Conservation (phyloP, 2,797 vertebrate species). For the Schizothorax lantsangensis region DNA sequence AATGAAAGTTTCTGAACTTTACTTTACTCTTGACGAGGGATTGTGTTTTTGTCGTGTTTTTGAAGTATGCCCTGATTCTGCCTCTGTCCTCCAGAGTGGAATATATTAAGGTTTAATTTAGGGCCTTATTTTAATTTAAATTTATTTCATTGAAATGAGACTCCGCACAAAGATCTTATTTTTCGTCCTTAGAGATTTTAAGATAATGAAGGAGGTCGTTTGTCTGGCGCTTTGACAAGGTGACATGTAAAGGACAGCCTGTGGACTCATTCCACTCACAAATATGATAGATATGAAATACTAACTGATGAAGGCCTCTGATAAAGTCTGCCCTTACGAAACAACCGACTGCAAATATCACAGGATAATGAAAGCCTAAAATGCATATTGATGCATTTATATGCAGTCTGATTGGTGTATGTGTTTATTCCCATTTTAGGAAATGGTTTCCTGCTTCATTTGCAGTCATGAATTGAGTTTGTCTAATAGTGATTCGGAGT, state of each 20-base stretch:
- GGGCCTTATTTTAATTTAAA: conserved; percentile 61
- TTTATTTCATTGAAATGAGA: conserved; percentile 56
- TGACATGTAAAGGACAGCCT: conserved; percentile 56
- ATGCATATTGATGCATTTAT: conserved; percentile 7
- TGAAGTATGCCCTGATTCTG: conserved; percentile 61
- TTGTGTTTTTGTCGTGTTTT: conserved; percentile 59
- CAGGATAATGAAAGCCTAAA: neutral
- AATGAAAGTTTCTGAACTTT: neutral
- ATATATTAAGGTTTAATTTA: conserved; percentile 59
- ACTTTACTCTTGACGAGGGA: conserved; percentile 23
- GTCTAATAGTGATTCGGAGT: conserved; percentile 66
- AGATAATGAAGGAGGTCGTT: conserved; percentile 65
- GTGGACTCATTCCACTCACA: conserved; percentile 46
- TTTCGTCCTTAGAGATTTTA: conserved; percentile 60
- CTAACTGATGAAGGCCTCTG: conserved; percentile 53
- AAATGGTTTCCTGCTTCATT: conserved; percentile 20
- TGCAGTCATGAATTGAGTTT: neutral
- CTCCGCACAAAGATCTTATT: conserved; percentile 35
- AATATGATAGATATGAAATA: conserved; percentile 61
- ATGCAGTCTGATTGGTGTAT: neutral
- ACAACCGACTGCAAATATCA: neutral
- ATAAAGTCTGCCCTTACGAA: conserved; percentile 47
- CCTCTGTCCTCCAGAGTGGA: conserved; percentile 49
- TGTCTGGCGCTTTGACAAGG: conserved; percentile 57
- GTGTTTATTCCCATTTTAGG: conserved; percentile 3